These are phyloP conservation scores for Lagocephalus sceleratus DNA, from an alignment of 2,797 vertebrate species.

Conservation along the genomic window DNA sequence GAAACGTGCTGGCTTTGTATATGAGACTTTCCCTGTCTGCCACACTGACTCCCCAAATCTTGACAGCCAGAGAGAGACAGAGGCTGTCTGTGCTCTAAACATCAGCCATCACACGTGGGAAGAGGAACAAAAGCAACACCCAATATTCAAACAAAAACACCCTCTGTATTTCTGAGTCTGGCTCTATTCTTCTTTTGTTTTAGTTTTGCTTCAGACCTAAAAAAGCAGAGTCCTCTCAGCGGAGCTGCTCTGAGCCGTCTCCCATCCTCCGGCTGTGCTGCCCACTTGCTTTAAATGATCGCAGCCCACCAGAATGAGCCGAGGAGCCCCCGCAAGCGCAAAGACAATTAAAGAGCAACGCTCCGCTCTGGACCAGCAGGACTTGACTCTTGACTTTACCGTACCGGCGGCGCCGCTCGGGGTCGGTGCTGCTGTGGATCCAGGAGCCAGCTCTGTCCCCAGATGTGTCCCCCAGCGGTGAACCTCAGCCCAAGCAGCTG, in stretches of 20 bases:
- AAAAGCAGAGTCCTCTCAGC: neutral
- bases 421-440: too few species aligned
- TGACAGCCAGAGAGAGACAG: constrained; percentile 1
- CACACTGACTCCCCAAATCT: constrained; percentile 20
- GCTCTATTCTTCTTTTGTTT: neutral
- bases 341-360: constrained; percentile 66
- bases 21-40: constrained; percentile 25
- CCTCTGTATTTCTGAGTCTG: neutral
- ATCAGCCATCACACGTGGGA: neutral
- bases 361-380: constrained; percentile 1
- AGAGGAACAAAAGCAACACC: neutral
- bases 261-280: constrained; percentile 20
- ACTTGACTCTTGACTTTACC: too few species aligned
- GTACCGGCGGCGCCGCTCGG: too few species aligned
- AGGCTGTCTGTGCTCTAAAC: neutral
- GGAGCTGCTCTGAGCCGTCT: neutral
- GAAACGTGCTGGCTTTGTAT: constrained; percentile 53
- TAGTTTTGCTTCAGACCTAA: neutral
- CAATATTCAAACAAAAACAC: too few species aligned
- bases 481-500: constrained; percentile 42
- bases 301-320: neutral
- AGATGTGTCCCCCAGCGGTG: constrained; percentile 27
- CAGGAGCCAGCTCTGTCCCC: too few species aligned
- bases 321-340: neutral
- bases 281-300: constrained; percentile 23